A percentile compares a stretch with the other conserved stretches of the same genome.
Conservation (phyloP, 2,888 invertebrate genomes). For the Dascillus cervinus region DNA sequence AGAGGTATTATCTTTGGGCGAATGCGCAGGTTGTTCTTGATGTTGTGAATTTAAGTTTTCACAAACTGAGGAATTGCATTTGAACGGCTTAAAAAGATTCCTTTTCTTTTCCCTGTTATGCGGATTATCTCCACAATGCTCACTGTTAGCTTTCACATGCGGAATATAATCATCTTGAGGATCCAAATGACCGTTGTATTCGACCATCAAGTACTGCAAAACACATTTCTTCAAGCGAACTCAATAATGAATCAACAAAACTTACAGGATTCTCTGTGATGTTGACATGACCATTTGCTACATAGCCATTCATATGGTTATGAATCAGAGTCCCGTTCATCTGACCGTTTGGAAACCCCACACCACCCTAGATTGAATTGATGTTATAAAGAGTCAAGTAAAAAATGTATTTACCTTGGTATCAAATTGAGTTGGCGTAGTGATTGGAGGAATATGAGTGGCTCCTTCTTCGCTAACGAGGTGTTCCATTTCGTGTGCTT, state of each 20-base stretch:
- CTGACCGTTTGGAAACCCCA: slow-evolving; percentile 46
- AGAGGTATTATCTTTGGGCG: too few species aligned
- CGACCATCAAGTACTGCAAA: slow-evolving; percentile 27
- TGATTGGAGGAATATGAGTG: slow-evolving; percentile 31
- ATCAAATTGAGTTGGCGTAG: slow-evolving; percentile 44
- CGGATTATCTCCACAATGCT: neutral
- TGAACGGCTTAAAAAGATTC: too few species aligned
- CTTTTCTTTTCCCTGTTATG: too few species aligned
- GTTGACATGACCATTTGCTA: slow-evolving; percentile 53
- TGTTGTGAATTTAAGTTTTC: too few species aligned
- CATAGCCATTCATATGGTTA: slow-evolving; percentile 42
- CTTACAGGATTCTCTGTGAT: slow-evolving; percentile 64
- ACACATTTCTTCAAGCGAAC: slow-evolving; percentile 8
- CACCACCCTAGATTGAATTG: slow-evolving; percentile 30
- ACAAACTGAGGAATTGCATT: too few species aligned
- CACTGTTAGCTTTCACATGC: neutral
- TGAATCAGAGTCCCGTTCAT: slow-evolving; percentile 44
- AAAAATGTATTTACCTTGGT: slow-evolving; percentile 44
- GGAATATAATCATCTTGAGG: too few species aligned
- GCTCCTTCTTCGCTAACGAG: slow-evolving; percentile 34
- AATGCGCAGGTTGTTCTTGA: too few species aligned
- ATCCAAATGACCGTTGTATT: slow-evolving; percentile 21
- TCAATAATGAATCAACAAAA: slow-evolving; percentile 7
- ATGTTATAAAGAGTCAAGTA: slow-evolving; percentile 3
- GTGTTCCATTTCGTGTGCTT: slow-evolving; percentile 38